These are phyloP conservation scores for Mythimna loreyi DNA, from an alignment of 2,888 invertebrate species.

Conservation along the genomic window DNA sequence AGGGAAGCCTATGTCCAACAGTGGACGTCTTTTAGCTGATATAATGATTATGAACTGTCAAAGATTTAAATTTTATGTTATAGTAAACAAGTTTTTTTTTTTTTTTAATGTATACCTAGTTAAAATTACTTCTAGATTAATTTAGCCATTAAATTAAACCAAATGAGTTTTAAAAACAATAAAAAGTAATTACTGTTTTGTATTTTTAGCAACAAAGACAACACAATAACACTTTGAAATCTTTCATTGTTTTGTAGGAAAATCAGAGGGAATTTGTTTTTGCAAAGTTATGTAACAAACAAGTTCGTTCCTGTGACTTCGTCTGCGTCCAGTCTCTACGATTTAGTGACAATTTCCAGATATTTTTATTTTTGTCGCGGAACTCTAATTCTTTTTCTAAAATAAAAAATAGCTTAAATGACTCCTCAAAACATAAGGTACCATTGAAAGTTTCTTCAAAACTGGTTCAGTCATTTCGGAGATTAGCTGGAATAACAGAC, in stretches of 20 bases:
- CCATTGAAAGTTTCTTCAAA: no score
- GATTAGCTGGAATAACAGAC: no score
- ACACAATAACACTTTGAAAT: slow-evolving; percentile 39
- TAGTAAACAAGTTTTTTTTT: neutral
- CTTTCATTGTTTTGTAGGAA: slow-evolving; percentile 31
- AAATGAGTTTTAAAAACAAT: slow-evolving; percentile 44
- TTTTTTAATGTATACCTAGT: neutral
- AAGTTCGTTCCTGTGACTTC: no score
- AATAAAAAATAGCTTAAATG: no score
- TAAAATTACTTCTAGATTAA: slow-evolving; percentile 12
- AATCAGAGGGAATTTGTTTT: neutral
- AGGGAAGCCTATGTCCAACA: no score
- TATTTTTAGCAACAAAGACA: slow-evolving; percentile 48
- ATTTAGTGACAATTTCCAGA: no score
- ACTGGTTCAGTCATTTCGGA: no score
- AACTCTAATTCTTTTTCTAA: no score
- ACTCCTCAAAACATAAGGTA: no score
- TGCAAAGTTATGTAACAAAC: slow-evolving; percentile 9
- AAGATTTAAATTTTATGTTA: neutral
- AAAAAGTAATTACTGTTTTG: slow-evolving; percentile 42
- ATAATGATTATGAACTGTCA: neutral
- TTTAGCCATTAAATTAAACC: slow-evolving; percentile 36
- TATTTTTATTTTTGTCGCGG: no score
- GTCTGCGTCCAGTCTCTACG: no score
- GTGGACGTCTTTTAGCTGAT: no score